These are phyloP conservation scores for Pseudolycoriella hygida DNA, from an alignment of 2,888 invertebrate species.

Conservation along the genomic window DNA sequence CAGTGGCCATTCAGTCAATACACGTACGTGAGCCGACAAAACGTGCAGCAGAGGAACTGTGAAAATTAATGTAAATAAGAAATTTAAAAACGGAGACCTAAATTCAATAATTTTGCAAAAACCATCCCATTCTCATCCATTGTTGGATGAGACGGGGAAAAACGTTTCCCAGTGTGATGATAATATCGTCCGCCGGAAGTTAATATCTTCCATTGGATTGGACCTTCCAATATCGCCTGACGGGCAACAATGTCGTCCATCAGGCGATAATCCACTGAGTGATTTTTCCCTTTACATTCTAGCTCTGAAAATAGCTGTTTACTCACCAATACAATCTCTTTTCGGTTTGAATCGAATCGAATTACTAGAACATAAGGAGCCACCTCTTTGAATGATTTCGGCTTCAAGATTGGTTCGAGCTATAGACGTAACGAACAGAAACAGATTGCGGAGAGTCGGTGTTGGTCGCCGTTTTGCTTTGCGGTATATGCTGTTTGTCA, in stretches of 20 bases:
- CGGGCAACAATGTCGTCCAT: no score
- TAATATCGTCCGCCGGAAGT: no score
- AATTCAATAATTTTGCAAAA: background rate
- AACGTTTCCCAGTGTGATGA: no score
- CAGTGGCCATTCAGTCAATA: constrained; percentile 42
- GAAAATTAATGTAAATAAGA: constrained; percentile 1
- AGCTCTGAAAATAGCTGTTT: background rate
- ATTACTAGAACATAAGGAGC: constrained; percentile 41
- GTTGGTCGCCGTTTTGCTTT: constrained; percentile 51
- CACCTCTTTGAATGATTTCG: constrained; percentile 80
- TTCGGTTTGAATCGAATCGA: constrained; percentile 53
- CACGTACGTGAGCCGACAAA: constrained; percentile 67
- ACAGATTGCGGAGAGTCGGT: constrained; percentile 53
- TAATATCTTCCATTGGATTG: background rate
- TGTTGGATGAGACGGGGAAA: no score
- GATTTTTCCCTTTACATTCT: no score
- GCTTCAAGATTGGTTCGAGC: constrained; percentile 85
- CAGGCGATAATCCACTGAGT: no score
- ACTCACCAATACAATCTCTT: constrained; percentile 58
- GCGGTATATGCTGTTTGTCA: constrained; percentile 72
- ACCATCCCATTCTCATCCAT: no score
- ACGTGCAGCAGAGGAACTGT: constrained; percentile 78
- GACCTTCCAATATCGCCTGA: no score
- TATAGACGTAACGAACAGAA: constrained; percentile 77
- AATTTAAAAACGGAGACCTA: no score